Conservation (phyloP, 2,797 vertebrate genomes). For the Malacoraja senta region DNA sequence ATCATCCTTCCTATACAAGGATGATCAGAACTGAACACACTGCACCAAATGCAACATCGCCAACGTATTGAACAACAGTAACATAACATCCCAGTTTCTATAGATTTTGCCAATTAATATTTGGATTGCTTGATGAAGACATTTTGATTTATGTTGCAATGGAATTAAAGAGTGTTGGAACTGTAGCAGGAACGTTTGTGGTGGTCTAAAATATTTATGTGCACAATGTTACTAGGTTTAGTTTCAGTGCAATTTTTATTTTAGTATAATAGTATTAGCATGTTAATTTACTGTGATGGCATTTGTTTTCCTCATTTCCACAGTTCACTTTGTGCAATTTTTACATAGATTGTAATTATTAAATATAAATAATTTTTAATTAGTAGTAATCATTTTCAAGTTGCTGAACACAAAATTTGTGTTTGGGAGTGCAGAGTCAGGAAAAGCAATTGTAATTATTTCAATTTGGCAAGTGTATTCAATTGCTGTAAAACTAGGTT, state of each 20-base stretch:
- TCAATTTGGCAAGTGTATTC: background rate
- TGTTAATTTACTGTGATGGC: background rate
- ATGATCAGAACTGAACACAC: no score
- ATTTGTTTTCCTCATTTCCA: constrained; percentile 1
- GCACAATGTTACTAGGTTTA: background rate
- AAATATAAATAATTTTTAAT: background rate
- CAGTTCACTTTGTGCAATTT: background rate
- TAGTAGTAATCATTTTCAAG: background rate
- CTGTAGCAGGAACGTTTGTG: background rate
- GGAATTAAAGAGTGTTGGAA: background rate
- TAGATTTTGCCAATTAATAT: background rate
- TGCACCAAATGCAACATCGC: no score
- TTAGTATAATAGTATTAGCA: background rate
- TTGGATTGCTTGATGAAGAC: background rate
- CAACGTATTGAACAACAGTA: no score
- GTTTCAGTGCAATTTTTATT: background rate
- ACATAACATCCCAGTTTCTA: background rate
- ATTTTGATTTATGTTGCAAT: background rate
- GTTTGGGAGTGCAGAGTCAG: background rate
- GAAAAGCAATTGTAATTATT: background rate
- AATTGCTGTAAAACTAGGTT: background rate
- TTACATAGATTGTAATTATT: background rate
- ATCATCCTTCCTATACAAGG: no score
- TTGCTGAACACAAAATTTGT: background rate
- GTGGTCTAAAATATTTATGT: background rate